Evolutionary conservation across 2,113 vertebrate genomes (phyloP), one percentile per base, ranked within the genome.

Genomic region (Felis chaus): DNA sequence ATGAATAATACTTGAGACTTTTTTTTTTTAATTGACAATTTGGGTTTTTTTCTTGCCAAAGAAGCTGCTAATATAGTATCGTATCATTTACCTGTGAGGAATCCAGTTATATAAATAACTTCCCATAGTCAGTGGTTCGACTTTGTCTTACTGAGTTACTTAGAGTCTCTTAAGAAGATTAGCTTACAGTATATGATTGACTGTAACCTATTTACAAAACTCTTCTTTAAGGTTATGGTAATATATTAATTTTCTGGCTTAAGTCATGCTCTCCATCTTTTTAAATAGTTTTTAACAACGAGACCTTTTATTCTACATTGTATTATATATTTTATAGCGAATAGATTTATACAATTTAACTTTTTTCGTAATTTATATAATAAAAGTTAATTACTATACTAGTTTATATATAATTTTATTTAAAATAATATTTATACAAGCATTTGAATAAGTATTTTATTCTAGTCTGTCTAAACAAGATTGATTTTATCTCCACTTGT

Each of bases 211-310:
- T 87, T 83, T 69, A 69, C 31, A 90, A 57, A 86, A 74, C 33
- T 85, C 25, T 73, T 95, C 31, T 91, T 82, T 48, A 93, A 83
- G 45, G 25, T 94, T 95, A 48, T 6, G 31, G 85, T 94, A 91
- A 53, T 39, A 55, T 16, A 74, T 65, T 83, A 39, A 50, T 63
- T 94, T 97, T 91, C 39, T 95, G 36, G 12, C 61, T 68, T 94
- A 53, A 76, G n/a, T 93, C 45, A 73, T 90, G 39, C 63, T 57
- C 15, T 94, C 7, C 8, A 11, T 53, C 57, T 82, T 97, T 94
- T 48, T 45, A 96, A 94, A 88, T 78, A 29, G 19, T 84, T 96
- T 79, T 91, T 87, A 95, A 48, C 61, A 96, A 15, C 63, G 27
- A 89, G 66, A 80, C 29, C 61, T 69, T 95, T 95, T 91, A 89